Evolutionary conservation across 2,888 invertebrate genomes (phyloP), one percentile per base, ranked within the genome.

Genomic region (Melieria crassipennis): DNA sequence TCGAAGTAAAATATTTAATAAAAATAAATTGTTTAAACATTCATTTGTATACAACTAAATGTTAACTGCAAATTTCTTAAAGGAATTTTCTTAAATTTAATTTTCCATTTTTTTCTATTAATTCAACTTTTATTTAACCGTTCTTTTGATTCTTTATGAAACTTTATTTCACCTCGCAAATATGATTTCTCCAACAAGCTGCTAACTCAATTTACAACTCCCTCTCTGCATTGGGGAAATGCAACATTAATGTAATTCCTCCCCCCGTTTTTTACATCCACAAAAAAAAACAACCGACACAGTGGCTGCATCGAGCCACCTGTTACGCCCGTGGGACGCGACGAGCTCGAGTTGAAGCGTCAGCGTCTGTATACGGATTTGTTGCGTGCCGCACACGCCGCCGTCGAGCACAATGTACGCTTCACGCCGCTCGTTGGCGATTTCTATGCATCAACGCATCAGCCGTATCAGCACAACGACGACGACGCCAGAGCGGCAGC

Each of bases 331-430:
- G 91, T 94, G 61, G 93, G 93, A 69, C 90, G 92, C 72, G 94
- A 94, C 85, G 93, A 94, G 83, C 87, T 94, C 78, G 94, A 93
- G 75, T 86, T 94, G 78, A 89, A 92, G 75, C 89, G 93, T 71
- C 93, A 93, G 85, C 89, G 93, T 79, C 92, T 94, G 86, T 93
- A 93, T 87, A 92, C 93, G 68, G 94, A 94, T 82, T 89, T 94
- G 73, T 89, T 94, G 76, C 89, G 90, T 79, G 92, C 92, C 78
- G 91, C 93, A 60, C 90, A 91, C 81, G 91, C 91, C 78, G 91
- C 92, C 66, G 90, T 91, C 67, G 92, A 92, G 84, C 93, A 93
- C 86, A 91, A 91, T 79, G 93, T 93, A 78, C 90, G 92, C 75
- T 93, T 93, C 87, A 92, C 92, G 30, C 88, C 92, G 62, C 92